Percentiles rank a stretch among this genome's conserved stretches.
phyloP scores from a whole-genome alignment of 92 coral and sea anemone genomes.

The Metridium senile region DNA sequence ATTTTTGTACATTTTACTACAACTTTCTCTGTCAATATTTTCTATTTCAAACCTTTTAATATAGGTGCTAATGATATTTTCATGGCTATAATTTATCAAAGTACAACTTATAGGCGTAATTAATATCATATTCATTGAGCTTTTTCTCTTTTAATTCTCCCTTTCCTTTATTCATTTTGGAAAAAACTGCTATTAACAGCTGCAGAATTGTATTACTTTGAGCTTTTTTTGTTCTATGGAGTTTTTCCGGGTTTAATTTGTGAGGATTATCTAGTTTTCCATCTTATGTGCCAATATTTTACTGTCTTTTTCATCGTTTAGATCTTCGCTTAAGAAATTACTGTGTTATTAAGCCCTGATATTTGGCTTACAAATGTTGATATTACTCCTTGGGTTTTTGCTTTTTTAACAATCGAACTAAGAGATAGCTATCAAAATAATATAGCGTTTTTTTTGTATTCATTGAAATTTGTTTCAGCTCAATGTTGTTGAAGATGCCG shows the following conservation, averaged over 20 bases:
- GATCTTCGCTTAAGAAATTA: constrained; percentile 22
- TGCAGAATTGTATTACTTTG: constrained; percentile 2
- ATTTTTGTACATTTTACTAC: constrained; percentile 2
- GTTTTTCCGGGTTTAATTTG: constrained; percentile 30
- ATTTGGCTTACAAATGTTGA: not conserved
- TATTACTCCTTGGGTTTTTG: not conserved
- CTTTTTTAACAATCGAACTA: constrained; percentile 25
- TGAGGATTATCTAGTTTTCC: constrained; percentile 9
- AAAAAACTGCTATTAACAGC: not conserved
- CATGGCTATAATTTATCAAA: not conserved
- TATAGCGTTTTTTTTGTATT: not conserved
- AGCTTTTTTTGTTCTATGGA: constrained; percentile 10
- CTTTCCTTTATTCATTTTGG: not conserved
- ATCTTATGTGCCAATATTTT: constrained; percentile 9
- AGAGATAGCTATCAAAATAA: constrained; percentile 1
- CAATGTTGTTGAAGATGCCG: no score
- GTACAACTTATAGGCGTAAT: constrained; percentile 8
- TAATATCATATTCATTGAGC: not conserved
- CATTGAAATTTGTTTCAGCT: no score
- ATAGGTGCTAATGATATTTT: constrained; percentile 9
- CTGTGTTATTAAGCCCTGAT: constrained; percentile 18
- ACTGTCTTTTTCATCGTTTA: constrained; percentile 27
- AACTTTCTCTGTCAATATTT: not conserved
- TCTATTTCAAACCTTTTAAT: constrained; percentile 4
- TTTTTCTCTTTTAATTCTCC: not conserved